Percentiles rank a stretch among this genome's conserved stretches.
phyloP scores from a whole-genome alignment of 2,113 vertebrate species.

The Corythornis cristatus region DNA sequence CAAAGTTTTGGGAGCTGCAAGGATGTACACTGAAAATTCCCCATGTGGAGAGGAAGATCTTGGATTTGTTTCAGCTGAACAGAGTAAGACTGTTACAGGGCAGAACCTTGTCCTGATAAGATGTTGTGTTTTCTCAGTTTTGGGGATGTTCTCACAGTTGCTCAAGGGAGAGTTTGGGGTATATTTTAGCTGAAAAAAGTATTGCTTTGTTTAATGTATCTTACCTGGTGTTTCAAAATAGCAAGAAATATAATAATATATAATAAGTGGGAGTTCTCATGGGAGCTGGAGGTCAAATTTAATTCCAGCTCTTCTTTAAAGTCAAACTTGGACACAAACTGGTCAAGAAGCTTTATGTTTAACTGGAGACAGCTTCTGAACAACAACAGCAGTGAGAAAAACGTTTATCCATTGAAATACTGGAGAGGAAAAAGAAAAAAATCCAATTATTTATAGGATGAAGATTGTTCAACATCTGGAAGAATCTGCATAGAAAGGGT shows the following conservation, averaged over 20 bases:
- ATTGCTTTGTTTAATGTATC: background rate
- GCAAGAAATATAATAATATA: background rate
- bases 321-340: background rate
- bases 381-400: background rate
- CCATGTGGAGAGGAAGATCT: constrained; percentile 94
- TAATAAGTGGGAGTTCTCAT: background rate
- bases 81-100: constrained; percentile 76
- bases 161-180: background rate
- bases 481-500: background rate
- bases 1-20: constrained; percentile 98
- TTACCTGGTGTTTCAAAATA: background rate
- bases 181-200: background rate
- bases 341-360: background rate
- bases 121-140: background rate
- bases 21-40: constrained; percentile 96
- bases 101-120: background rate
- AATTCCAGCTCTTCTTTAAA: background rate
- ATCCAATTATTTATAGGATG: background rate
- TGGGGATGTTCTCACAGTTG: background rate
- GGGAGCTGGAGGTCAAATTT: background rate
- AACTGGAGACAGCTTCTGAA: background rate
- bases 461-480: background rate
- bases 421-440: background rate
- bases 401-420: background rate
- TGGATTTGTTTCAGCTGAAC: constrained; percentile 95